Evolutionary conservation across 2,888 invertebrate species (phyloP), one percentile per base, ranked within the genome.

Genomic region (Archaeoteleia sp.): DNA sequence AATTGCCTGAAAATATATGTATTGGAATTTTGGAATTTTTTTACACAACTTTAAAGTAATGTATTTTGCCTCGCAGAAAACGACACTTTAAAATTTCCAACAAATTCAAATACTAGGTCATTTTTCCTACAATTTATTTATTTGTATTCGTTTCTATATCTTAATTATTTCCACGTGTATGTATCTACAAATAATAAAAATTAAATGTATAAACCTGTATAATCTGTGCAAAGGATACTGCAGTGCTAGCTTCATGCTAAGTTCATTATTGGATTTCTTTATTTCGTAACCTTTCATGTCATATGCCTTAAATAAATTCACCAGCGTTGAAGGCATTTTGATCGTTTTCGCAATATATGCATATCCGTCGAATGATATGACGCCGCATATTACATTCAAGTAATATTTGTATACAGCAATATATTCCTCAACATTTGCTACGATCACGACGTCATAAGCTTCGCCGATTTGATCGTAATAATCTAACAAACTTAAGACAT

Each of bases 291-390:
- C 82, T 42, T 89, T 89, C 27, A 89, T 82, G 75, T 88, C 88
- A 77, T 89, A n/a, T n/a, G n/a, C 88, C 72, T 87, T 87, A 80
- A 90, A 90, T 73, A 89, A 86, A 78, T 87, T 87, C 77, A 87
- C 87, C 74, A 90, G 80, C 81, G 86, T 86, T 70, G 87, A 87
- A 13, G 90, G 88, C 43, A 90, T 87, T 76, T 91, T 91, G 62
- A 92, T 87, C 46, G 90, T 80, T 82, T 87, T 89, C 68, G 90
- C 89, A 53, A 92, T 90, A 74, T 91, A 89, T 34, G 87, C 80
- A 78, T 93, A 92, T 25, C 92, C 93, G 78, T 91, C 90, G 67
- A 92, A 87, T 73, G 92, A 91, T 78, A 91, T 90, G 68, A 92
- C 88, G 87, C 93, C 91, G 84, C 92, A 92, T 81, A 92, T 87